Conservation (phyloP, 1,140 invertebrate species). For the Euglossa dilemma region DNA sequence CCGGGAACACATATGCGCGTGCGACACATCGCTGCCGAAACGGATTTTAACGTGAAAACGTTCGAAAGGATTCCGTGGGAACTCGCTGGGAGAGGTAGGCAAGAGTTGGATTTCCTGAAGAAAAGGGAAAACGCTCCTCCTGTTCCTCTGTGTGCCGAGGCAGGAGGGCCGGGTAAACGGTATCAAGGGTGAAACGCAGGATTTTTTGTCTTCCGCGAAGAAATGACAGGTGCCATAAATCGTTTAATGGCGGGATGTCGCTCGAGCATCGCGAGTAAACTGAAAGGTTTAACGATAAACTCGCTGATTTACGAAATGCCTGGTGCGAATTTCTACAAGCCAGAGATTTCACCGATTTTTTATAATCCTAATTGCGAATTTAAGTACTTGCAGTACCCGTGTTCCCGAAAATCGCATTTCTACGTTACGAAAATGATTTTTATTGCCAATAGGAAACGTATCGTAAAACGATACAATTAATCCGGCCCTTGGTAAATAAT, state of each 20-base stretch:
- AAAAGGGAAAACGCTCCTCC: conserved; percentile 51
- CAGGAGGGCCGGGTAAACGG: not conserved
- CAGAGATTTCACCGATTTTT: too few species aligned
- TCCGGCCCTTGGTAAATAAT: too few species aligned
- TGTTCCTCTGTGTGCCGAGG: conserved; percentile 8
- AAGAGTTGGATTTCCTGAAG: conserved; percentile 76
- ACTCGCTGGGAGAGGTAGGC: conserved; percentile 62
- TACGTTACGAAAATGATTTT: too few species aligned
- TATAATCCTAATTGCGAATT: too few species aligned
- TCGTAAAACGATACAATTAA: too few species aligned
- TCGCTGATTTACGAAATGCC: too few species aligned
- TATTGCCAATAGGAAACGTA: too few species aligned
- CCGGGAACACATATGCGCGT: conserved; percentile 42
- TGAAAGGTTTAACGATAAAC: too few species aligned
- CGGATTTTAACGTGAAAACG: conserved; percentile 50
- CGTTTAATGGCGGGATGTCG: not conserved
- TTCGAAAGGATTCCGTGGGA: conserved; percentile 79
- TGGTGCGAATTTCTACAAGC: too few species aligned
- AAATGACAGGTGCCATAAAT: not conserved
- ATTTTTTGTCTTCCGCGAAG: not conserved
- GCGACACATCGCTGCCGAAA: conserved; percentile 8
- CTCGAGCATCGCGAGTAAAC: too few species aligned
- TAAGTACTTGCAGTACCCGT: too few species aligned
- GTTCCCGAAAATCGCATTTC: too few species aligned
- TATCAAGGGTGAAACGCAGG: conserved; percentile 19